These are phyloP conservation scores for Camponotus pennsylvanicus DNA, from an alignment of 1,140 invertebrate genomes.

Conservation along the genomic window DNA sequence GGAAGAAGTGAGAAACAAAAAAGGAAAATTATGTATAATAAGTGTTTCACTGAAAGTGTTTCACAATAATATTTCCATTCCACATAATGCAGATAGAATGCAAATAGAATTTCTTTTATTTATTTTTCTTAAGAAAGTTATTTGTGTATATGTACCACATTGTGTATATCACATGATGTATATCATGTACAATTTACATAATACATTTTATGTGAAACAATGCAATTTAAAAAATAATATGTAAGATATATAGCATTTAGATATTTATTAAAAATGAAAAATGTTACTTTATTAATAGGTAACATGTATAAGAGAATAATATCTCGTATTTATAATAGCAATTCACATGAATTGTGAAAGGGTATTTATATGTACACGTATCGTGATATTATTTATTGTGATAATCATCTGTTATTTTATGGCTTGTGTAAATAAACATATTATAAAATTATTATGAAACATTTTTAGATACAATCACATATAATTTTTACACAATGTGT, in stretches of 20 bases:
- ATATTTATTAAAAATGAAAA: slow-evolving; percentile 23
- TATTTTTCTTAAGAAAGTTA: slow-evolving; percentile 8
- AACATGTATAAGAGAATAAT: slow-evolving; percentile 13
- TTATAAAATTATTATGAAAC: slow-evolving; percentile 46
- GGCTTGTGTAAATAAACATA: slow-evolving; percentile 58
- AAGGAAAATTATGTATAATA: slow-evolving; percentile 20
- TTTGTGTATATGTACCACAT: not conserved
- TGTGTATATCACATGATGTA: not conserved
- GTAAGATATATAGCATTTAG: slow-evolving; percentile 35
- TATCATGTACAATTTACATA: not conserved
- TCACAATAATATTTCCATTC: slow-evolving; percentile 6
- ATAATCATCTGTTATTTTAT: slow-evolving; percentile 49
- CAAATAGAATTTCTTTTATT: slow-evolving; percentile 33
- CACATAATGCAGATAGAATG: not conserved
- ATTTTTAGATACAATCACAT: slow-evolving; percentile 10
- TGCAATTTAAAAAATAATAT: slow-evolving; percentile 25
- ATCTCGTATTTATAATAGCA: slow-evolving; percentile 48
- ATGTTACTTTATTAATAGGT: slow-evolving; percentile 45
- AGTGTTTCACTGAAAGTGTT: slow-evolving; percentile 32
- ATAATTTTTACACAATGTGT: slow-evolving; percentile 41
- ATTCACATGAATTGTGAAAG: slow-evolving; percentile 25
- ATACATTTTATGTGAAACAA: not conserved
- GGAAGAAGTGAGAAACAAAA: not conserved
- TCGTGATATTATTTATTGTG: slow-evolving; percentile 55
- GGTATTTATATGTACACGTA: slow-evolving; percentile 46